These are phyloP conservation scores for Cynopterus sphinx DNA, from an alignment of 2,797 vertebrate species.

Conservation along the genomic window DNA sequence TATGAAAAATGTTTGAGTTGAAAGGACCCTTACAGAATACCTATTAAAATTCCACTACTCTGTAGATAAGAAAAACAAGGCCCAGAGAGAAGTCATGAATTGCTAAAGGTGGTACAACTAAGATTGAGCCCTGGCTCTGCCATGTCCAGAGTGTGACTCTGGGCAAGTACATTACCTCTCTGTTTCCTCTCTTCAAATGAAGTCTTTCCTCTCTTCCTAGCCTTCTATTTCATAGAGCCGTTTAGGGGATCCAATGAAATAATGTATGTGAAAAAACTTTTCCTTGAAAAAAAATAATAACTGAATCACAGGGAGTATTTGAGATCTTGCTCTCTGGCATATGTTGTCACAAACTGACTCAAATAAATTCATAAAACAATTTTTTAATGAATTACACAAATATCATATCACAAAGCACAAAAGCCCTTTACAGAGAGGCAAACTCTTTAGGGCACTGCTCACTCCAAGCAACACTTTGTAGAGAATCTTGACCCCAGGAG, in stretches of 20 bases:
- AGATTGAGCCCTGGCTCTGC: background rate
- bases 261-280: background rate
- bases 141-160: background rate
- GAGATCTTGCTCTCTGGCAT: too few species aligned
- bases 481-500: background rate
- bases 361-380: too few species aligned
- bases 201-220: background rate
- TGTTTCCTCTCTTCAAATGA: background rate
- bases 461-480: background rate
- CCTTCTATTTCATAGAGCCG: background rate
- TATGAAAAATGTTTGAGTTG: background rate
- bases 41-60: background rate
- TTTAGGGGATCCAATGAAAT: background rate
- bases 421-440: background rate
- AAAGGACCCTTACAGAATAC: background rate
- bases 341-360: too few species aligned
- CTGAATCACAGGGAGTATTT: too few species aligned
- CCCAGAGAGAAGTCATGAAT: background rate
- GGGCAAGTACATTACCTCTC: background rate
- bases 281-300: background rate
- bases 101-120: background rate
- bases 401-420: background rate
- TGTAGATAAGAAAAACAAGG: background rate
- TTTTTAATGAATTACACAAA: background rate
- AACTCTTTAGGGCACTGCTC: background rate